A percentile compares a stretch with the other conserved stretches of the same genome.
phyloP scores from a whole-genome alignment of 2,113 vertebrate genomes.

The Neodontobutis hainanensis region DNA sequence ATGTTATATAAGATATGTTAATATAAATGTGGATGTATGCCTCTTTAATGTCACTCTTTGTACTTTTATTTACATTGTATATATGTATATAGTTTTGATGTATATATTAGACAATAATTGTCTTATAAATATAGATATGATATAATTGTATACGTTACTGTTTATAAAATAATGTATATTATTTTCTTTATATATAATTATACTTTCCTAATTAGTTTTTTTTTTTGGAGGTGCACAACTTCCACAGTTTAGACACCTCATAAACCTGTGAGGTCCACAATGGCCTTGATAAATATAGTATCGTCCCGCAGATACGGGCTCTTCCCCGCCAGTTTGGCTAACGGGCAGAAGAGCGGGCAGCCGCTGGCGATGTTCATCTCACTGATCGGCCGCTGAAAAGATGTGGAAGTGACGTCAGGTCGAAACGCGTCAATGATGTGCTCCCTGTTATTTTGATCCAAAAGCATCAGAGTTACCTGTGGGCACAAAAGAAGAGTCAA shows the following conservation, averaged over 20 bases:
- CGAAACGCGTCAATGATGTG: slow-evolving; percentile 96
- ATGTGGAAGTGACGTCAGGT: slow-evolving; percentile 88
- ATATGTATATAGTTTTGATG: neutral
- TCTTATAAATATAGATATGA: neutral
- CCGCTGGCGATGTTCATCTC: slow-evolving; percentile 99
- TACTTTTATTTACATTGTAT: neutral
- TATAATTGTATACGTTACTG: neutral
- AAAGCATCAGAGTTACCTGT: slow-evolving; percentile 96
- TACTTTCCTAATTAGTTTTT: neutral
- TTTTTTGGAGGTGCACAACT: slow-evolving; percentile 36
- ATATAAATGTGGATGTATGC: neutral
- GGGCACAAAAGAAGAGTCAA: neutral
- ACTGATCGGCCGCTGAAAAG: slow-evolving; percentile 89
- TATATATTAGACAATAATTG: neutral
- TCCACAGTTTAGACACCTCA: slow-evolving; percentile 71
- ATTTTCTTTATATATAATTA: slow-evolving; percentile 6
- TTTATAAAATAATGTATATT: slow-evolving; percentile 3
- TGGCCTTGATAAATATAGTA: slow-evolving; percentile 94
- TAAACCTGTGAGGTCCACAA: slow-evolving; percentile 92
- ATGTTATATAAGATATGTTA: neutral
- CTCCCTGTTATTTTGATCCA: slow-evolving; percentile 95
- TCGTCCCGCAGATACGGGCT: slow-evolving; percentile 91
- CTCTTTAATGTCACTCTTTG: slow-evolving; percentile 7
- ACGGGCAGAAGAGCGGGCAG: slow-evolving; percentile 94
- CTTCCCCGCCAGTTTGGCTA: slow-evolving; percentile 88